Evolutionary conservation across 2,113 vertebrate species (phyloP).

Genomic region (Silurus glanis): DNA sequence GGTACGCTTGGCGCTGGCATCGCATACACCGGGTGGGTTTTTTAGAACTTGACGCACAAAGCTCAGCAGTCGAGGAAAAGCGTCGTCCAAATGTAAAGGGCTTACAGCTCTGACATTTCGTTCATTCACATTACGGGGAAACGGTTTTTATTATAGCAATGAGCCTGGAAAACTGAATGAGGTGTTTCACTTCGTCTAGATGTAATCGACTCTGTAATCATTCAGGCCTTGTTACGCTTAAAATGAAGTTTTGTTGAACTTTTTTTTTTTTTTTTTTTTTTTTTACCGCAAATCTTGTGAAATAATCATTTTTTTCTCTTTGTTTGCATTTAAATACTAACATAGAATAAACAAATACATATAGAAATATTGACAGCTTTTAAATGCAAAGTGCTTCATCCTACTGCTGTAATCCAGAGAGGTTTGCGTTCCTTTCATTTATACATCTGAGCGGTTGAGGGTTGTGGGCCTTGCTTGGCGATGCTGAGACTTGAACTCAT

Average conservation of each 20-base stretch:
- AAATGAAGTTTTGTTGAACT: not conserved
- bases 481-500: no score
- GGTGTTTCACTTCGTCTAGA: not conserved
- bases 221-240: not conserved
- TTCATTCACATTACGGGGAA: not conserved
- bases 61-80: conserved; percentile 20
- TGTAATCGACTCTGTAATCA: not conserved
- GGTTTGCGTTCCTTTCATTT: no score
- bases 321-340: not conserved
- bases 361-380: not conserved
- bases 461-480: no score
- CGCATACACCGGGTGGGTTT: not conserved
- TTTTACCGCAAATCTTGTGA: no score
- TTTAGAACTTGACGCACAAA: conserved; percentile 40
- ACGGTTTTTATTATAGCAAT: not conserved
- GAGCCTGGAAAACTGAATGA: not conserved
- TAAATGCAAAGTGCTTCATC: not conserved
- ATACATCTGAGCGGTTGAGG: no score
- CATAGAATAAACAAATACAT: not conserved
- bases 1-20: conserved; percentile 41
- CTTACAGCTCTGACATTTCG: not conserved
- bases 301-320: not conserved
- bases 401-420: not conserved
- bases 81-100: conserved; percentile 1
- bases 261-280: not conserved